Percentiles rank a stretch among this genome's conserved stretches.
These are phyloP conservation scores for Falco concolor DNA, from an alignment of 2,797 vertebrate genomes.

Conservation along the genomic window DNA sequence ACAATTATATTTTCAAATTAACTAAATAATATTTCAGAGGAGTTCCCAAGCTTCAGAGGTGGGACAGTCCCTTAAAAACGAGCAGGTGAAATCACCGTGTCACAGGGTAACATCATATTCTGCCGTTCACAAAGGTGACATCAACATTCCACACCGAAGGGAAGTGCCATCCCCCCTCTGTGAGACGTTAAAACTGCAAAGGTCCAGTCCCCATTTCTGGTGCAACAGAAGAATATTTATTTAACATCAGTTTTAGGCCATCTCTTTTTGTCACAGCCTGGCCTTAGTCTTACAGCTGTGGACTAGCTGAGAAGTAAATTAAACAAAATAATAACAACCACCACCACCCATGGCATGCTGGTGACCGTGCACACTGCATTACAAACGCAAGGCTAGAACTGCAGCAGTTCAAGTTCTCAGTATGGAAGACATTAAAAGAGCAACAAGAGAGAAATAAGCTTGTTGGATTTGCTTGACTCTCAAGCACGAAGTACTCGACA, in stretches of 20 bases:
- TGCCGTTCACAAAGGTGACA: neutral
- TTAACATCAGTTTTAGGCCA: neutral
- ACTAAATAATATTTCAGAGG: neutral
- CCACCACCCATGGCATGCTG: neutral
- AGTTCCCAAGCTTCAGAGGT: neutral
- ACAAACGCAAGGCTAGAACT: neutral
- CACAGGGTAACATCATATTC: neutral
- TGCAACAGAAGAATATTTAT: neutral
- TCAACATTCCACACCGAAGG: neutral
- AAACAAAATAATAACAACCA: neutral
- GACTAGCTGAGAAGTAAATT: neutral
- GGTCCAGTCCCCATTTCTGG: neutral
- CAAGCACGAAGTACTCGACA: neutral
- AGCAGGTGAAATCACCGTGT: neutral
- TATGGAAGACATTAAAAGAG: neutral
- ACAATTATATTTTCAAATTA: neutral
- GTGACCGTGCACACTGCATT: neutral
- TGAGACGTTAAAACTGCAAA: neutral
- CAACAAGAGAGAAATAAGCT: neutral
- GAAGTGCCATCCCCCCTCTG: neutral
- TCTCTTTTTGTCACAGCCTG: neutral
- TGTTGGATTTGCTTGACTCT: neutral
- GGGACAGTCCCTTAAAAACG: neutral
- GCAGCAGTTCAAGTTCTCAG: neutral
- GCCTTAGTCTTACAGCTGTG: constrained; percentile 1